Percentiles rank a stretch among this genome's conserved stretches.
These are phyloP conservation scores for Garrulus glandarius DNA, from an alignment of 2,797 vertebrate species.

Conservation along the genomic window DNA sequence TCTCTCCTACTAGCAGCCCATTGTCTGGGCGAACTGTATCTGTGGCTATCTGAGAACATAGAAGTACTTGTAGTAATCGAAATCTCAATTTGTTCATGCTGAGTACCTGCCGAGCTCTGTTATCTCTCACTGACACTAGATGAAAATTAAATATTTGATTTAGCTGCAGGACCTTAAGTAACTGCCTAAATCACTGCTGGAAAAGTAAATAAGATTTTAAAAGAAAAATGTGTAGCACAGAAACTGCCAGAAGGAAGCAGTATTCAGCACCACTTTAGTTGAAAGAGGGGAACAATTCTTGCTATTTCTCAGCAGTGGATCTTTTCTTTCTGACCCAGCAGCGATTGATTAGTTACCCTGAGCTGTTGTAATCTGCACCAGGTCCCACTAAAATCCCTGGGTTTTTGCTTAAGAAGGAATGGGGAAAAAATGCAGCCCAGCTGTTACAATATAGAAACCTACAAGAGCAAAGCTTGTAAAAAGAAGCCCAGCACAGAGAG, in stretches of 20 bases:
- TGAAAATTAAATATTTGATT: conserved; percentile 49
- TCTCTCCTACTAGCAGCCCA: background rate
- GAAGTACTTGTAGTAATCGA: background rate
- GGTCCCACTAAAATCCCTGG: background rate
- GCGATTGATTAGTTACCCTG: conserved; percentile 23
- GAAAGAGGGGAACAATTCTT: background rate
- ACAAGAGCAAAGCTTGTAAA: background rate
- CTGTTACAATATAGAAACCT: conserved; percentile 33
- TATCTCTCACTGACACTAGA: conserved; percentile 15
- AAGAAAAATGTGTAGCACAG: conserved; percentile 6
- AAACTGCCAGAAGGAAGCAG: conserved; percentile 2
- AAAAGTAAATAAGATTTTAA: conserved; percentile 31
- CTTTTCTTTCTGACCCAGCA: conserved; percentile 12
- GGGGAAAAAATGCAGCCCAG: conserved; percentile 21
- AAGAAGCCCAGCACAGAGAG: background rate
- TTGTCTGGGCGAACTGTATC: background rate
- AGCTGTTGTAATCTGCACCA: conserved; percentile 23
- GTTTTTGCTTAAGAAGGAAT: background rate
- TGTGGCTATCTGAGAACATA: background rate
- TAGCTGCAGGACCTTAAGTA: conserved; percentile 35
- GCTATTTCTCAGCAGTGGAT: background rate
- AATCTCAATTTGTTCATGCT: background rate
- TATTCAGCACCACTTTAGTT: background rate
- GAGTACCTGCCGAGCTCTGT: background rate
- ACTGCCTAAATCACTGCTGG: conserved; percentile 6